These are phyloP conservation scores for Melanotaenia parkinsoni DNA, from an alignment of 2,797 vertebrate species.

Conservation along the genomic window DNA sequence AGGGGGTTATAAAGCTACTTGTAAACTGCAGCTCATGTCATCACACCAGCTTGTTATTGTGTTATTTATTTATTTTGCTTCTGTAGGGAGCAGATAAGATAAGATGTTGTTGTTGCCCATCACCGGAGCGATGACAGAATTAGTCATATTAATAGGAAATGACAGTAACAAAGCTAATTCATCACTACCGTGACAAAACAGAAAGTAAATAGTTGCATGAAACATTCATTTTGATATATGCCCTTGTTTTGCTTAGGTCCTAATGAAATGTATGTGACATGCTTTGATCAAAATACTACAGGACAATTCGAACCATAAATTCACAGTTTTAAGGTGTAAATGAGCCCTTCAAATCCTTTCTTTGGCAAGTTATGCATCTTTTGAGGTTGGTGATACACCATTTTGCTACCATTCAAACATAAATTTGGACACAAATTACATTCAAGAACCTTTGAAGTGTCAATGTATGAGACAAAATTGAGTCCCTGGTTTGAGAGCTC, in stretches of 20 bases:
- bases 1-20: conserved; percentile 26
- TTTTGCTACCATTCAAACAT: neutral
- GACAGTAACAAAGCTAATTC: conserved; percentile 16
- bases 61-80: conserved; percentile 5
- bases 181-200: conserved; percentile 10
- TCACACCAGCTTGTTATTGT: conserved; percentile 11
- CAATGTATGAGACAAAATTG: neutral
- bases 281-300: neutral
- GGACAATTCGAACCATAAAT: neutral
- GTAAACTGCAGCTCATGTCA: conserved; percentile 57
- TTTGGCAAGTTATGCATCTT: neutral
- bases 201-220: neutral
- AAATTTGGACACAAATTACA: neutral
- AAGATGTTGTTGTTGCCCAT: conserved; percentile 30
- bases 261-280: no score
- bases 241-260: no score
- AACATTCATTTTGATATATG: no score
- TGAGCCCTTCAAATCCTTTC: neutral
- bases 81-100: conserved; percentile 30
- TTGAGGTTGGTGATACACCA: neutral
- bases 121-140: conserved; percentile 27
- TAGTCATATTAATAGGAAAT: conserved; percentile 27
- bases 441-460: neutral
- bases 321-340: neutral
- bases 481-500: neutral